Base-by-base conservation (phyloP, 2,888 invertebrate genomes). In the Willowsia nigromaculata region DNA sequence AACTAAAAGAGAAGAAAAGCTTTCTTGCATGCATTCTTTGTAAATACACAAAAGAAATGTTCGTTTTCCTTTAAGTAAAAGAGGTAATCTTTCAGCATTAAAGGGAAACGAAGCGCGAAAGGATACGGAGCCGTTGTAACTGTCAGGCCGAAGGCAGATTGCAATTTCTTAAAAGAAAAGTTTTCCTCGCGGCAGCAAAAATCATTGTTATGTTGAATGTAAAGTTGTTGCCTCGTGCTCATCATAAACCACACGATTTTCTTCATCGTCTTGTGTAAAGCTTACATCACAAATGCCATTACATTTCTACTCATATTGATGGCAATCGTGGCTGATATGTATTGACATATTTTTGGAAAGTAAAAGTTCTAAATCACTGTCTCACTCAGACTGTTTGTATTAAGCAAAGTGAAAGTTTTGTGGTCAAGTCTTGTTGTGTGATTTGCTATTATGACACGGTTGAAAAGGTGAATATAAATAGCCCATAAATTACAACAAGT, bases 91-190 rank as follows among this genome's bases (percentile, higher is more conserved):
- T 56, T 53, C 43, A 59, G 56, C 53, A 84, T 56, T 71, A 56
- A 15, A 47, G 33, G 56, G 56, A 74, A 74, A 71, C 33, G 18
- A 53, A 78, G 25, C 62, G 25, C 59, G 25, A 80, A 71, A 56
- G 43, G 37, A 37, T 30, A 27, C 50, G 74, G 25, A 25, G 40
- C 25, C 47, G 33, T 30, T 37, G 37, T 78, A 22, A 53, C 33
- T 78, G 80, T 86, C 78, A 80, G 13, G 71, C 68, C 27, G 37
- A 5, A 40, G 30, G 81, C 53, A 68, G 25, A 43, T 71, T 87
- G 87, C 81, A 81, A 87, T 87, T 87, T 81, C 53, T 56, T 87
- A 80, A 87, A 65, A 87, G 87, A 25, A 87, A 87, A 87, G 87
- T 87, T 87, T 87, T 53, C 25, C 50, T 53, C 74, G 43, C 53